A percentile compares a stretch with the other conserved stretches of the same genome.
phyloP scores from a whole-genome alignment of 2,888 invertebrate species.

The Oscheius sp. region DNA sequence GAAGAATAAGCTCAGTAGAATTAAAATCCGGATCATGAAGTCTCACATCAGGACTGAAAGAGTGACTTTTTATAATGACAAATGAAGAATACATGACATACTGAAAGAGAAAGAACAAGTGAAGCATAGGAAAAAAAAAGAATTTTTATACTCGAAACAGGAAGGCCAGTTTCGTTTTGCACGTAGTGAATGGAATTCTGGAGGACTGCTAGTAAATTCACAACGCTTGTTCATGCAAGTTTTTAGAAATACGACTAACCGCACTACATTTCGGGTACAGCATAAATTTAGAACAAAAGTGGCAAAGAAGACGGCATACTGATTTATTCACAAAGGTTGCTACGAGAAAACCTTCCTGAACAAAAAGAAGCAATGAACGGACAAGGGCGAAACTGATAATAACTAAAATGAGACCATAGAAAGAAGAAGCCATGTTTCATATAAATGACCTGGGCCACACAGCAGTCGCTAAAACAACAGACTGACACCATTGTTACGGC shows the following conservation, averaged over 20 bases:
- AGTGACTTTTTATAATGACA: background rate
- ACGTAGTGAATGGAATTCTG: background rate
- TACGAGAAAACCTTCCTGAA: background rate
- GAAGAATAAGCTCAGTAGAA: background rate
- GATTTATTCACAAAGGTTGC: slow-evolving; percentile 22
- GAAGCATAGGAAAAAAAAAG: too few relatives aligned
- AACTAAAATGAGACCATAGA: too few relatives aligned
- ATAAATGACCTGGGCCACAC: too few relatives aligned
- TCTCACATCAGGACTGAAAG: slow-evolving; percentile 26
- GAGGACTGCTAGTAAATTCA: too few relatives aligned
- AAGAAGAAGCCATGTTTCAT: background rate
- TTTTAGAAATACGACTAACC: too few relatives aligned
- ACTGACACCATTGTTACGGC: slow-evolving; percentile 28
- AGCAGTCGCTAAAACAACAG: slow-evolving; percentile 27
- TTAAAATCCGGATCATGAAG: slow-evolving; percentile 11
- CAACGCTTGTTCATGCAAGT: too few relatives aligned
- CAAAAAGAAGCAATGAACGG: background rate
- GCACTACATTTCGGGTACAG: too few relatives aligned
- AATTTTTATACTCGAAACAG: background rate
- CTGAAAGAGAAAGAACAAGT: too few relatives aligned
- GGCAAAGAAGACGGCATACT: too few relatives aligned
- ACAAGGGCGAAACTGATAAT: too few relatives aligned
- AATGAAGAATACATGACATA: background rate
- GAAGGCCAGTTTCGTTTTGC: background rate
- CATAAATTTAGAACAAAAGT: background rate